phyloP scores from a whole-genome alignment of 1,140 invertebrate species.

The Penaeus vannamei region DNA sequence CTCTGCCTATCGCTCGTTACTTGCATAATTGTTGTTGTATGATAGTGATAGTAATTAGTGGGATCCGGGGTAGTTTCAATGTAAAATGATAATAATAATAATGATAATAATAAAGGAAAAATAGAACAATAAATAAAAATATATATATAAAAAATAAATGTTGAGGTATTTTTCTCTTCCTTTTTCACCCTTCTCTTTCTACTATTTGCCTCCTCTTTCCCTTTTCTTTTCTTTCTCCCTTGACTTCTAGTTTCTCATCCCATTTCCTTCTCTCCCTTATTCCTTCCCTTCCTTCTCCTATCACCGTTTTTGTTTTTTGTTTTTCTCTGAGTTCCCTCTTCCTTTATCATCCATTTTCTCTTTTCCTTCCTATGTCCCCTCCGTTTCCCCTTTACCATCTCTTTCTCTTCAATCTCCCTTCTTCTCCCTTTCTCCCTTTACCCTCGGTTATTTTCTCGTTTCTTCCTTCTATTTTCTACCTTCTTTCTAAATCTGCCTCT shows the following conservation, averaged over 20 bases:
- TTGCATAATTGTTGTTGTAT: no score
- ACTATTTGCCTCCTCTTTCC: not conserved
- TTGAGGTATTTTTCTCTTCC: not conserved
- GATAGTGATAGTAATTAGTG: no score
- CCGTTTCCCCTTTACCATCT: not conserved
- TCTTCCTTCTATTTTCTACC: not conserved
- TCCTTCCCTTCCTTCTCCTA: not conserved
- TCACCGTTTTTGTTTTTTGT: not conserved
- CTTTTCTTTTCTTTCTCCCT: not conserved
- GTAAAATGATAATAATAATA: no score
- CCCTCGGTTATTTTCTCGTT: not conserved
- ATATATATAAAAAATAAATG: no score
- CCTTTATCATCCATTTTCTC: not conserved
- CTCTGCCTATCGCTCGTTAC: no score
- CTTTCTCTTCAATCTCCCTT: not conserved
- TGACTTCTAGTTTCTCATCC: not conserved
- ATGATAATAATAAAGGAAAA: no score
- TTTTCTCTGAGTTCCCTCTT: not conserved
- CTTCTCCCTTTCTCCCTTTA: not conserved
- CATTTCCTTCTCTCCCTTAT: not conserved
- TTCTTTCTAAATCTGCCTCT: no score
- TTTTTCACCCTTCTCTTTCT: not conserved
- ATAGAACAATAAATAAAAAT: no score
- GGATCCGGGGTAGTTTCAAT: no score
- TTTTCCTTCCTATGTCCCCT: not conserved